Base-by-base conservation (phyloP, 2,113 vertebrate genomes). In the Thamnaconus septentrionalis region DNA sequence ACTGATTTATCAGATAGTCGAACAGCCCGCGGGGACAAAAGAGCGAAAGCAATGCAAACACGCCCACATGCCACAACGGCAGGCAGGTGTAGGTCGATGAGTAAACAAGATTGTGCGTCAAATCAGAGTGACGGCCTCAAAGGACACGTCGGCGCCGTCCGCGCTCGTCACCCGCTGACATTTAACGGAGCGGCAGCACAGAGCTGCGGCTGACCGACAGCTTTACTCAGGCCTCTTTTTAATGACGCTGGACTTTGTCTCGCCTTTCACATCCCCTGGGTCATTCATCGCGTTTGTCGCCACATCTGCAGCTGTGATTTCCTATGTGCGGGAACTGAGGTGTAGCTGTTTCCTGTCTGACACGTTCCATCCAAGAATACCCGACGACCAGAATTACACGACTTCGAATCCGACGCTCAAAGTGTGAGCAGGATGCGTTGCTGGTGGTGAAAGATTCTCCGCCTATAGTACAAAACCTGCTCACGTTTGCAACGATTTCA, bases 81-180 rank as follows among this genome's bases (percentile, higher is more conserved):
- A 10, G 59, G 69, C 62, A 72, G 53, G 56, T 75, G 59, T 64
- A 59, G 57, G 67, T 73, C 57, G 50, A 73, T 79, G 69, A 73
- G 71, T 81, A 79, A 85, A 85, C 72, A 77, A 72, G 77, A 79
- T 71, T 87, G 53, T 45, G 45, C 66, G 76, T 66, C 75, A 82
- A 79, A 87, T 85, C 75, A 65, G 75, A 84, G 73, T 75, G 75
- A 85, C 87, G 85, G 79, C 71, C 66, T 67, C 66, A 85, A 75
- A 87, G 66, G 83, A 90, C 71, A 85, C 61, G 54, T 78, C 54
- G 40, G 54, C 69, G 55, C 49, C 45, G 45, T 59, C 2, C 6
- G 5, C 5, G 47, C 73, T 70, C 66, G 31, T 84, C 85, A 85
- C n/a, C 56, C 31, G 51, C 56, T 86, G 87, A 87, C 89, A 91